Percentiles rank a stretch among this genome's conserved stretches.
These are phyloP conservation scores for Clarias batrachus DNA, from an alignment of 2,113 vertebrate genomes.

Conservation along the genomic window DNA sequence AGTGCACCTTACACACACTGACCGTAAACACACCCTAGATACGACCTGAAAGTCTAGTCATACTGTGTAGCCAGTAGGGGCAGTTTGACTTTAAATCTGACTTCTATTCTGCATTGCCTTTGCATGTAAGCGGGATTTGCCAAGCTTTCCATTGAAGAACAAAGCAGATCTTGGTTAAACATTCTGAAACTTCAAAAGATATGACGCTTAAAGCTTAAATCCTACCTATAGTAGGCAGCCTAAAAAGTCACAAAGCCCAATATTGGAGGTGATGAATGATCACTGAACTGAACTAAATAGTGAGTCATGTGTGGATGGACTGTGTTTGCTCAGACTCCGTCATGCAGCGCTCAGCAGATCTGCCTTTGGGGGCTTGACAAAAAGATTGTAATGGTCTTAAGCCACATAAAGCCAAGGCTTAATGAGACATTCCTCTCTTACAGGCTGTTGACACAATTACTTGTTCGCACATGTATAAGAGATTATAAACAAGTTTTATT, in stretches of 20 bases:
- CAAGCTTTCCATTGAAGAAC: background rate
- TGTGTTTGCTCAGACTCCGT: constrained; percentile 39
- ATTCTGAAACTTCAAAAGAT: background rate
- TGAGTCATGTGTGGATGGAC: background rate
- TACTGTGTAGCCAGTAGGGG: background rate
- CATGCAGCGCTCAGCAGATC: constrained; percentile 61
- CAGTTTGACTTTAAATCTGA: no score
- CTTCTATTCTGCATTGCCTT: background rate
- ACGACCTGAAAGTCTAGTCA: background rate
- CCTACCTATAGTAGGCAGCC: background rate
- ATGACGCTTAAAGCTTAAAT: background rate
- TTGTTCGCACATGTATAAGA: background rate
- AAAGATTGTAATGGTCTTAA: constrained; percentile 49
- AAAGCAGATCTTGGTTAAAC: background rate
- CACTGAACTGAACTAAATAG: background rate
- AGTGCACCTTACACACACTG: constrained; percentile 43
- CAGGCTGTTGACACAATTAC: constrained; percentile 22
- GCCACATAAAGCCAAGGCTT: constrained; percentile 48
- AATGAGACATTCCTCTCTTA: constrained; percentile 33
- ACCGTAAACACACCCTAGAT: background rate
- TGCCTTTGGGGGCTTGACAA: constrained; percentile 42
- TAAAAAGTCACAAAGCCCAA: background rate
- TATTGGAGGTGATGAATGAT: background rate
- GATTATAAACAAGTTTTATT: background rate
- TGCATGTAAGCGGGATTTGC: background rate